Percentiles rank a stretch among this genome's conserved stretches.
phyloP scores from a whole-genome alignment of 2,888 invertebrate genomes.

The Troides oblongomaculatus region DNA sequence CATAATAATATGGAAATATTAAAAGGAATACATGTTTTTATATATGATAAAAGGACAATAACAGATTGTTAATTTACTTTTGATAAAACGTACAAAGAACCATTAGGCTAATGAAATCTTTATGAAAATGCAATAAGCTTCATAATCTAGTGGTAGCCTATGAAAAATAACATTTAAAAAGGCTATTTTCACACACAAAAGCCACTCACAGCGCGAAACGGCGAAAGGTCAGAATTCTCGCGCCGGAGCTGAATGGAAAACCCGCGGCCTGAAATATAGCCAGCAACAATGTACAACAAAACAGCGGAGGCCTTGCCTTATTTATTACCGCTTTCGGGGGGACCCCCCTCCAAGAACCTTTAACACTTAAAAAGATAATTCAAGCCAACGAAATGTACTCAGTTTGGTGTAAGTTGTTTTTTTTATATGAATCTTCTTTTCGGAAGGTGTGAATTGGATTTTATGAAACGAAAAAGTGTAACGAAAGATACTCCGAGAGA shows the following conservation, averaged over 20 bases:
- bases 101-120: not conserved
- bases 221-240: slow-evolving; percentile 25
- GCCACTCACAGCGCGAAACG: slow-evolving; percentile 21
- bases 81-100: too few species aligned
- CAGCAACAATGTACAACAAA: slow-evolving; percentile 38
- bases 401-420: slow-evolving; percentile 14
- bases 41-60: too few species aligned
- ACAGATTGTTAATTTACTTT: too few species aligned
- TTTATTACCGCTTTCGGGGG: slow-evolving; percentile 47
- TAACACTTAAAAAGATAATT: slow-evolving; percentile 66
- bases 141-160: slow-evolving; percentile 17
- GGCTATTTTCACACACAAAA: slow-evolving; percentile 28
- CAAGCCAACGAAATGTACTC: slow-evolving; percentile 27
- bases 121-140: slow-evolving; percentile 7
- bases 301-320: slow-evolving; percentile 41
- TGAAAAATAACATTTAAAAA: slow-evolving; percentile 18
- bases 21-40: too few species aligned
- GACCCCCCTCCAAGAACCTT: slow-evolving; percentile 49
- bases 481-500: too few species aligned
- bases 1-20: too few species aligned
- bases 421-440: too few species aligned
- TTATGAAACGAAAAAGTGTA: too few species aligned
- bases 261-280: slow-evolving; percentile 22
- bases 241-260: slow-evolving; percentile 28
- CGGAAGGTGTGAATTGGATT: too few species aligned